Evolutionary conservation across 2,113 vertebrate genomes (phyloP).

Genomic region (Aspiorhynchus laticeps): DNA sequence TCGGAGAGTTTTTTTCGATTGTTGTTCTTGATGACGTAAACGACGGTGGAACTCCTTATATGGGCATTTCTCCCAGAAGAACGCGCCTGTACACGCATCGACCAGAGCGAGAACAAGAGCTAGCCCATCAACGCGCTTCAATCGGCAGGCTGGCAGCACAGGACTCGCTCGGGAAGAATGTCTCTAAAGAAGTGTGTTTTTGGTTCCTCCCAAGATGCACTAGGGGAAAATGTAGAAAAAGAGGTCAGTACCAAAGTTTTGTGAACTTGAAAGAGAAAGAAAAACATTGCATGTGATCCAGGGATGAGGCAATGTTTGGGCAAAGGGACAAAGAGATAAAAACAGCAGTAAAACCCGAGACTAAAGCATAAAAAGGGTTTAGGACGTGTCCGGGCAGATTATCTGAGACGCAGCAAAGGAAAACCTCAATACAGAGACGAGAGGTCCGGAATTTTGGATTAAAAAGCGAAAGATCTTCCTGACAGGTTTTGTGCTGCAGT

Average conservation of each 20-base stretch:
- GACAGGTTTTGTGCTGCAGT: not conserved
- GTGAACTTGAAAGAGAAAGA: slow-evolving; percentile 27
- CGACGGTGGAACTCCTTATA: too few species aligned
- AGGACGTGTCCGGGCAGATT: slow-evolving; percentile 26
- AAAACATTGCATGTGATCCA: slow-evolving; percentile 13
- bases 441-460: not conserved
- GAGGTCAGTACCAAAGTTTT: not conserved
- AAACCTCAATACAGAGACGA: not conserved
- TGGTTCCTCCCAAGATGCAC: not conserved
- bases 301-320: slow-evolving; percentile 17
- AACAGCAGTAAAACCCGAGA: slow-evolving; percentile 28
- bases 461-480: not conserved
- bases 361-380: slow-evolving; percentile 19
- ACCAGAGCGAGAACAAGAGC: too few species aligned
- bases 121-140: too few species aligned
- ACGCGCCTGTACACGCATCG: too few species aligned
- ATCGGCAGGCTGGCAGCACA: too few species aligned
- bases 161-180: too few species aligned
- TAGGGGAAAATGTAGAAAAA: not conserved
- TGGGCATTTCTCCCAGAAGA: too few species aligned
- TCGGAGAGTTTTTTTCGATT: too few species aligned
- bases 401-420: not conserved
- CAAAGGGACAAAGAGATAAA: slow-evolving; percentile 20
- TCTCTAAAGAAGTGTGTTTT: too few species aligned
- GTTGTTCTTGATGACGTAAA: too few species aligned